Evolutionary conservation across 2,888 invertebrate species (phyloP).

Genomic region (Drosophila anceps): DNA sequence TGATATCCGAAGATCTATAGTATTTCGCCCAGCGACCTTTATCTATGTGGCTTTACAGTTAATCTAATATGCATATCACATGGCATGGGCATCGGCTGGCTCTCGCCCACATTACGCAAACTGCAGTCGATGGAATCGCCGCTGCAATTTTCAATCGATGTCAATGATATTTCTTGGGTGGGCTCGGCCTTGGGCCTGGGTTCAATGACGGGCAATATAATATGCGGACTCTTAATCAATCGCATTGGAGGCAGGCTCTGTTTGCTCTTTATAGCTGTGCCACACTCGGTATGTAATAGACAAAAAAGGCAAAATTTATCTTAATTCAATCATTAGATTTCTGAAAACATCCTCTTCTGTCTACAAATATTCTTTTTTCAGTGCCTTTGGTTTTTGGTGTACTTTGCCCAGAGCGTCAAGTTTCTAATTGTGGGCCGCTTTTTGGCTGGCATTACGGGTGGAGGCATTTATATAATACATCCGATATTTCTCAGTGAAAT

Average conservation of each 20-base stretch:
- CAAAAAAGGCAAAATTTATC: background rate
- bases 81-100: constrained; percentile 83
- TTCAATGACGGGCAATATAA: constrained; percentile 75
- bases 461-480: constrained; percentile 75
- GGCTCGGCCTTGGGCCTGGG: constrained; percentile 81
- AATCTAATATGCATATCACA: constrained; percentile 82
- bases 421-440: constrained; percentile 70
- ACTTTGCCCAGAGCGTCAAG: constrained; percentile 60
- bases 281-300: constrained; percentile 69
- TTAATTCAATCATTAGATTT: background rate
- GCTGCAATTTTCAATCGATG: constrained; percentile 57
- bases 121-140: constrained; percentile 71
- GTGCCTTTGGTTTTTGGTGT: constrained; percentile 71
- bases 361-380: constrained; percentile 13
- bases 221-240: constrained; percentile 68
- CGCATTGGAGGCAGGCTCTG: constrained; percentile 74
- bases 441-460: constrained; percentile 73
- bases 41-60: constrained; percentile 54
- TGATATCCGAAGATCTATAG: background rate
- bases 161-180: constrained; percentile 81
- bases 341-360: too few species aligned
- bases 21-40: background rate
- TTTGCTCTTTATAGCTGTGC: constrained; percentile 75
- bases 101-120: constrained; percentile 80
- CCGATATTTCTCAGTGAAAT: constrained; percentile 77